Evolutionary conservation across 2,888 invertebrate genomes (phyloP).

Genomic region (Lissocephala sabroskyi): DNA sequence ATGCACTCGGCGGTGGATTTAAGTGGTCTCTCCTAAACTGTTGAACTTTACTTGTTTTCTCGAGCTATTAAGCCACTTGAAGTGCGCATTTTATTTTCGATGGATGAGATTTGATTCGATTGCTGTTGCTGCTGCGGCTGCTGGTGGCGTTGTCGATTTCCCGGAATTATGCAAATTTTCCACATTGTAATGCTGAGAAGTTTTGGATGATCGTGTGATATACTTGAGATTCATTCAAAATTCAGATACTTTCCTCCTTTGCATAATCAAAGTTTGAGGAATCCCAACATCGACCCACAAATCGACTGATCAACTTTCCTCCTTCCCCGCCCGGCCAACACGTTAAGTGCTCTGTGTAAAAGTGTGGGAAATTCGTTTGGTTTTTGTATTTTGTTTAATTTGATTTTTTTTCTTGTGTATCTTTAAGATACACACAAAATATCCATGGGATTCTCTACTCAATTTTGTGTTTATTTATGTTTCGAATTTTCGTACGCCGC

Average conservation of each 20-base stretch:
- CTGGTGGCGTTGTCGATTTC: conserved; percentile 33
- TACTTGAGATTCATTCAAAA: conserved; percentile 31
- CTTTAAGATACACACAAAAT: conserved; percentile 3
- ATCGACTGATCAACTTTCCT: too few species aligned
- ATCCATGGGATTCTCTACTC: too few species aligned
- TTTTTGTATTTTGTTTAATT: conserved; percentile 7
- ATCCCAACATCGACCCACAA: too few species aligned
- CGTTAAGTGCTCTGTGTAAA: conserved; percentile 28
- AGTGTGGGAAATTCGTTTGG: conserved; percentile 5
- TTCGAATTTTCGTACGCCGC: conserved; percentile 14
- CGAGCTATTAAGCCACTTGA: conserved; percentile 65
- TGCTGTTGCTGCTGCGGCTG: too few species aligned
- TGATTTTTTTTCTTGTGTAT: conserved; percentile 7
- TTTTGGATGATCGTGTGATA: conserved; percentile 49
- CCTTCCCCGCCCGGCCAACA: too few species aligned
- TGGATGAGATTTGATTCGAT: background rate
- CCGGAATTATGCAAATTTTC: conserved; percentile 60
- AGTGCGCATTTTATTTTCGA: conserved; percentile 15
- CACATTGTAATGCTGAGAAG: conserved; percentile 38
- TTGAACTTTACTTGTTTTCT: conserved; percentile 64
- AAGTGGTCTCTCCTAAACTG: conserved; percentile 59
- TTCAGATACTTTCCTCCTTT: conserved; percentile 42
- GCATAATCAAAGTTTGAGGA: conserved; percentile 55
- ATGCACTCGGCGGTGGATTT: conserved; percentile 27
- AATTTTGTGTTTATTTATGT: conserved; percentile 8